Evolutionary conservation across 37 sponge, comb jelly and placozoan species (phyloP).

Genomic region (Corticium candelabrum): DNA sequence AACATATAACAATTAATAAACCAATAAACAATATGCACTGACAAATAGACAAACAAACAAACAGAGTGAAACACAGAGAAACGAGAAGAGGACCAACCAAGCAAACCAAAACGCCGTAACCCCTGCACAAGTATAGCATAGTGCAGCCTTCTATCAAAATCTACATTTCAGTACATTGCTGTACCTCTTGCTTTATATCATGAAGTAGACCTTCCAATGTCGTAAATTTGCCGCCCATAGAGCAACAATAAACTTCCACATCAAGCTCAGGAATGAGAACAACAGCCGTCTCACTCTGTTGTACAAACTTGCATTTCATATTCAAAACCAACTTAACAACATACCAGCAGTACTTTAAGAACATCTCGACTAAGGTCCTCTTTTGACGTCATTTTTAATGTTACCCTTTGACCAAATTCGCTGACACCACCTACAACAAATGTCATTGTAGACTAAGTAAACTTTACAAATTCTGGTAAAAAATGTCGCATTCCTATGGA

Average conservation of each 20-base stretch:
- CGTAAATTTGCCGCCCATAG: constrained; percentile 82
- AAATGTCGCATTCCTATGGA: no score
- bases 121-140: not conserved
- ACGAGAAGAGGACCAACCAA: not conserved
- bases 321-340: no score
- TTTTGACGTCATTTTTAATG: not conserved
- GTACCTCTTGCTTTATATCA: constrained; percentile 52
- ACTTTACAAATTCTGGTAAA: no score
- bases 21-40: not conserved
- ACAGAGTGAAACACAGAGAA: not conserved
- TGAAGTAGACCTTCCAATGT: constrained; percentile 84
- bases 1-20: not conserved
- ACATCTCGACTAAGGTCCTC: constrained; percentile 79
- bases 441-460: no score
- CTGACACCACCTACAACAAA: not conserved
- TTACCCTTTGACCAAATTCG: not conserved
- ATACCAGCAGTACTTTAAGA: constrained; percentile 44
- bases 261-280: constrained; percentile 68
- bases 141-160: no score
- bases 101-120: not conserved
- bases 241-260: constrained; percentile 52
- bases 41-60: not conserved
- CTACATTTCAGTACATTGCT: no score
- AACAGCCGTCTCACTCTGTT: constrained; percentile 64
- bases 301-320: not conserved